A percentile compares a stretch with the other conserved stretches of the same genome.
Evolutionary conservation across 2,888 invertebrate species (phyloP).

Genomic region (Agrotis exclamationis): DNA sequence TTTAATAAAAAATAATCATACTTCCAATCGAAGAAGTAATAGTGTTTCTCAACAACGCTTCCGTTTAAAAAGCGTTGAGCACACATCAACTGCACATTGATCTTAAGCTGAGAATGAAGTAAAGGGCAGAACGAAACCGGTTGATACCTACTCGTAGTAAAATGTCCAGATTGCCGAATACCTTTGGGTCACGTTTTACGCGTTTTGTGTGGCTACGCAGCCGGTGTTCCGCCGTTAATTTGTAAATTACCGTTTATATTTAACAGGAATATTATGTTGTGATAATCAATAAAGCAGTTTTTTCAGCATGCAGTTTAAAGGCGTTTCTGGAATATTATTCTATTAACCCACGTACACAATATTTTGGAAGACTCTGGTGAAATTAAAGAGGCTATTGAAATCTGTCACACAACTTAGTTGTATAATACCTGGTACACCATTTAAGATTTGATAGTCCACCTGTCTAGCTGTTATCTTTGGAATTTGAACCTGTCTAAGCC

Average conservation of each 20-base stretch:
- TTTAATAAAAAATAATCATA: background rate
- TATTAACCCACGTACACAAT: background rate
- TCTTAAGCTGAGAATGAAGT: slow-evolving; percentile 36
- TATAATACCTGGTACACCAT: no score
- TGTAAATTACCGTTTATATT: slow-evolving; percentile 49
- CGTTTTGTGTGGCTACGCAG: slow-evolving; percentile 42
- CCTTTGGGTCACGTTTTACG: slow-evolving; percentile 59
- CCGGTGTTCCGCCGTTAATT: slow-evolving; percentile 45
- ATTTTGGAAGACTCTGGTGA: background rate
- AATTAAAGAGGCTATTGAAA: background rate
- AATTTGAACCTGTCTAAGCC: slow-evolving; percentile 1
- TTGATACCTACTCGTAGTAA: slow-evolving; percentile 56
- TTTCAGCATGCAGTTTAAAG: slow-evolving; percentile 18
- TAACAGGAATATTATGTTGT: slow-evolving; percentile 42
- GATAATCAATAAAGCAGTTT: slow-evolving; percentile 44
- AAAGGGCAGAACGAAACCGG: slow-evolving; percentile 59
- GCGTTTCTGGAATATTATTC: slow-evolving; percentile 17
- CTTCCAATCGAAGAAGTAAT: background rate
- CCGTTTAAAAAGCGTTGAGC: slow-evolving; percentile 8
- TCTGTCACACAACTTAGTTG: no score
- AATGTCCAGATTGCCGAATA: slow-evolving; percentile 58
- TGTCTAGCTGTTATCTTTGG: background rate
- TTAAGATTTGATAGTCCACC: no score
- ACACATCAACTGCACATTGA: slow-evolving; percentile 21
- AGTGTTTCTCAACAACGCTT: background rate